These are phyloP conservation scores for Indicator indicator DNA, from an alignment of 2,113 vertebrate species.

Conservation along the genomic window DNA sequence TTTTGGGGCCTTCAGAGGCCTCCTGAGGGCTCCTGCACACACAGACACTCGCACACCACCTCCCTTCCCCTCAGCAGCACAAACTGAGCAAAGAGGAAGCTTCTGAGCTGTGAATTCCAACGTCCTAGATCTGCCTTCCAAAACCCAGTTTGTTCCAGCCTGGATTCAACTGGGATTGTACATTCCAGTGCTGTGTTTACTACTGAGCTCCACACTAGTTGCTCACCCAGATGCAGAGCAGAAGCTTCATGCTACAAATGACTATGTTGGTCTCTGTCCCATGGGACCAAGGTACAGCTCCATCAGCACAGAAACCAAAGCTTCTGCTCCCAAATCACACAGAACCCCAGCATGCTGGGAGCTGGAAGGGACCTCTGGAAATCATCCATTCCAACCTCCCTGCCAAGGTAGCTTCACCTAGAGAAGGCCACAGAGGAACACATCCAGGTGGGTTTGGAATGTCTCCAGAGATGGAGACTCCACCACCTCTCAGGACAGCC, in stretches of 20 bases:
- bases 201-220: neutral
- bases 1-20: neutral
- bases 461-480: too few relatives aligned
- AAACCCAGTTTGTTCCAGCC: neutral
- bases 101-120: neutral
- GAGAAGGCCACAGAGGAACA: too few relatives aligned
- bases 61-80: neutral
- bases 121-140: neutral
- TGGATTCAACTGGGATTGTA: neutral
- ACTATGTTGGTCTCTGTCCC: neutral
- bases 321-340: neutral
- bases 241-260: neutral
- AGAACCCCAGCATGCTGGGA: too few relatives aligned
- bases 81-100: neutral
- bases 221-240: neutral
- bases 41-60: neutral
- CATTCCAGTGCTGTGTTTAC: neutral
- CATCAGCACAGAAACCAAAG: neutral
- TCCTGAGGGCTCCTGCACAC: neutral
- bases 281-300: accelerated
- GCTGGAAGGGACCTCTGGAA: too few relatives aligned
- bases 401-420: too few relatives aligned
- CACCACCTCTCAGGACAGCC: too few relatives aligned
- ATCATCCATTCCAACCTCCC: too few relatives aligned
- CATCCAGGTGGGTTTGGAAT: too few relatives aligned